Evolutionary conservation across 2,888 invertebrate genomes (phyloP).

Genomic region (Sarcophaga caerulescens): DNA sequence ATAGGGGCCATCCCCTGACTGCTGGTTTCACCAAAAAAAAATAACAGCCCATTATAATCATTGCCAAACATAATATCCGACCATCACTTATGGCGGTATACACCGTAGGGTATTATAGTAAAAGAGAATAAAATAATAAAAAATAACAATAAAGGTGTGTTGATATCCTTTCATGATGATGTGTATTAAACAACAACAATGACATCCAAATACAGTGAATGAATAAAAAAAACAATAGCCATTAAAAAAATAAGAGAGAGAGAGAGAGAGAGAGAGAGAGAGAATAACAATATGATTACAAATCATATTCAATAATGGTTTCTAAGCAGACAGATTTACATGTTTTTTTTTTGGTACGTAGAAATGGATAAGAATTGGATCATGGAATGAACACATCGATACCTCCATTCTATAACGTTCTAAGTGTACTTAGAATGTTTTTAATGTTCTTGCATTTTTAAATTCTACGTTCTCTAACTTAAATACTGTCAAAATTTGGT

Average conservation of each 20-base stretch:
- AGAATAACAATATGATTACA: neutral
- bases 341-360: neutral
- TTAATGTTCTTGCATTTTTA: too few species aligned
- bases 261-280: neutral
- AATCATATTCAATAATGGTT: neutral
- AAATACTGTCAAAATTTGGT: too few species aligned
- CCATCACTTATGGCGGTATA: too few species aligned
- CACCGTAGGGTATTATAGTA: neutral
- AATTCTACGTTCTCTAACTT: too few species aligned
- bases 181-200: neutral
- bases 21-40: too few species aligned
- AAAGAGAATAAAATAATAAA: conserved; percentile 11
- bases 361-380: neutral
- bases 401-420: too few species aligned
- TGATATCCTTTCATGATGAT: neutral
- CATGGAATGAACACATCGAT: too few species aligned
- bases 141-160: conserved; percentile 31
- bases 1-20: too few species aligned
- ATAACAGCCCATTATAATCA: too few species aligned
- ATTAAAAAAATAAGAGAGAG: neutral
- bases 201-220: neutral
- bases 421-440: too few species aligned
- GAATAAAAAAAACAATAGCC: neutral
- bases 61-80: too few species aligned
- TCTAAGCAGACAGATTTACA: neutral